phyloP scores from a whole-genome alignment of 2,113 vertebrate genomes.

The Lutjanus erythropterus region DNA sequence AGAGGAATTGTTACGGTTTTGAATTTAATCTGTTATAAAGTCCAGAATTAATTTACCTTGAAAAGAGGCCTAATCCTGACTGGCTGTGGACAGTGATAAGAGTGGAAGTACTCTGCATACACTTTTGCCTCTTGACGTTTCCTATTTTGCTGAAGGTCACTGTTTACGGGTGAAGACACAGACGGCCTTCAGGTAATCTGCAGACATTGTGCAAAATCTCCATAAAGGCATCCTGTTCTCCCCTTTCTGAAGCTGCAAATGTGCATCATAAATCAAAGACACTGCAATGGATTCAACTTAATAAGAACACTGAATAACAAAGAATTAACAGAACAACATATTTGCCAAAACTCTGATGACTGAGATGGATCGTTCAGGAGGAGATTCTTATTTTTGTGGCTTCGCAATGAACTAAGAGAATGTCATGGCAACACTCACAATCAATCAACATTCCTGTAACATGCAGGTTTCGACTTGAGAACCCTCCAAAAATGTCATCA shows the following conservation, averaged over 20 bases:
- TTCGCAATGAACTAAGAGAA: background rate
- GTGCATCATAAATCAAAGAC: conserved; percentile 31
- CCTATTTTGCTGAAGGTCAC: conserved; percentile 30
- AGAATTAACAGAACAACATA: background rate
- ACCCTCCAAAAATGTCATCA: no score
- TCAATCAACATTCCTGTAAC: no score
- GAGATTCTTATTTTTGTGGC: background rate
- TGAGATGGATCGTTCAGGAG: background rate
- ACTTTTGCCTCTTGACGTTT: conserved; percentile 19
- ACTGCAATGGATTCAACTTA: background rate
- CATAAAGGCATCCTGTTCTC: conserved; percentile 4
- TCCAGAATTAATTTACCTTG: conserved; percentile 6
- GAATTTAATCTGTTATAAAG: background rate
- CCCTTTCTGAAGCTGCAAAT: background rate
- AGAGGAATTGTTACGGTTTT: background rate
- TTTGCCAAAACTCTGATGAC: background rate
- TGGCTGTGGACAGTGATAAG: background rate
- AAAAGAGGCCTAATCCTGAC: background rate
- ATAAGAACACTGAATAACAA: background rate
- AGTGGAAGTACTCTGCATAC: background rate
- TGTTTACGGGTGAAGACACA: background rate
- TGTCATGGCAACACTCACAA: background rate
- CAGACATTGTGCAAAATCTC: conserved; percentile 9
- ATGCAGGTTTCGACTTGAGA: no score
- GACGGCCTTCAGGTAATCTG: background rate